A percentile compares a stretch with the other conserved stretches of the same genome.
Conservation (phyloP, 2,797 vertebrate genomes). For the Fratercula arctica region DNA sequence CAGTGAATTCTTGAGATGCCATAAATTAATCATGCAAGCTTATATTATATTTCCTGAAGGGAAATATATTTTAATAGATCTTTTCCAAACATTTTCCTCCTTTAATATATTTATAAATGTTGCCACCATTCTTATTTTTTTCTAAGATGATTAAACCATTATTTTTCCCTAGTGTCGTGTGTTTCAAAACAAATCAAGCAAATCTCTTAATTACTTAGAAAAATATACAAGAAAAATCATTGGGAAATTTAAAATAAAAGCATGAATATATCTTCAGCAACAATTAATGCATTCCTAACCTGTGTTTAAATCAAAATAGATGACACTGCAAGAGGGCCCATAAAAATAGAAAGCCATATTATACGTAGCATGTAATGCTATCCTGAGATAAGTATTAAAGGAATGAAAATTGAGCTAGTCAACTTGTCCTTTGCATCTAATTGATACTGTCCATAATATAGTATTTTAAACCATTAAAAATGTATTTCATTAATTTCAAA, state of each 20-base stretch:
- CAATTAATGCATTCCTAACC: not conserved
- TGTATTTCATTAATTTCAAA: not conserved
- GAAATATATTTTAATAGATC: slow-evolving; percentile 29
- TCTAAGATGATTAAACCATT: not conserved
- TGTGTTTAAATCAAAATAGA: not conserved
- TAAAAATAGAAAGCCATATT: not conserved
- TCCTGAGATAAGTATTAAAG: not conserved
- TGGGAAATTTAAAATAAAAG: not conserved
- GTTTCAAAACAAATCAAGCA: not conserved
- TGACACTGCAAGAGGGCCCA: not conserved
- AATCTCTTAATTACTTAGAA: not conserved
- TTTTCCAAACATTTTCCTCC: not conserved
- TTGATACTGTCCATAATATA: not conserved
- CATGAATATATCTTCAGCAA: not conserved
- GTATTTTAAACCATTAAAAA: not conserved
- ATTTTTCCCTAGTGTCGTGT: not conserved
- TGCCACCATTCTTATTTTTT: not conserved
- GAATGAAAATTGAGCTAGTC: not conserved
- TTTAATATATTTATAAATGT: slow-evolving; percentile 25
- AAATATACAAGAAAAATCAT: not conserved
- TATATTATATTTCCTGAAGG: not conserved
- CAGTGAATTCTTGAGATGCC: not conserved
- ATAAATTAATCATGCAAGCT: slow-evolving; percentile 35
- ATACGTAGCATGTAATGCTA: not conserved
- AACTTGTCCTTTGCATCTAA: not conserved